Conservation (phyloP, 2,888 invertebrate species). For the Camptogramma bilineatum region DNA sequence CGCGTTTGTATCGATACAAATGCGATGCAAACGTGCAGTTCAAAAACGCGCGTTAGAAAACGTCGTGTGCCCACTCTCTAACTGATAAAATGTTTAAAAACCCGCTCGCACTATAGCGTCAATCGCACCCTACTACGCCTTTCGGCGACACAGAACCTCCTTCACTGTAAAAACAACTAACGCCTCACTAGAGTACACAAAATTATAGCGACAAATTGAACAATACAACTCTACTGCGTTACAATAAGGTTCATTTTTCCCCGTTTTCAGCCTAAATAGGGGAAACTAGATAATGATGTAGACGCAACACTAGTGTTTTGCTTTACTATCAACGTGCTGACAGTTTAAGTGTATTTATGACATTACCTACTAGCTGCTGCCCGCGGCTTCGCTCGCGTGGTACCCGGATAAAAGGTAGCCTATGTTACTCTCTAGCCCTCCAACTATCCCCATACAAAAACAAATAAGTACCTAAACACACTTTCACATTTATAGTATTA, state of each 20-base stretch:
- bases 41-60: too few species aligned
- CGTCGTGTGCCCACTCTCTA: too few species aligned
- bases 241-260: slow-evolving; percentile 31
- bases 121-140: slow-evolving; percentile 29
- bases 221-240: slow-evolving; percentile 31
- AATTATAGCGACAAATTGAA: slow-evolving; percentile 41
- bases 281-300: slow-evolving; percentile 67
- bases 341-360: background rate
- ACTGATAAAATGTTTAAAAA: slow-evolving; percentile 2
- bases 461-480: too few species aligned
- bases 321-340: slow-evolving; percentile 46
- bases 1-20: too few species aligned
- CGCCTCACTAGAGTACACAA: slow-evolving; percentile 55
- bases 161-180: slow-evolving; percentile 64
- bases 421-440: too few species aligned
- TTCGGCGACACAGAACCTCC: slow-evolving; percentile 54
- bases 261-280: slow-evolving; percentile 45
- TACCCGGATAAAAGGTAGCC: too few species aligned
- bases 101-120: slow-evolving; percentile 21
- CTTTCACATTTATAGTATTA: too few species aligned
- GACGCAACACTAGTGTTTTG: slow-evolving; percentile 60
- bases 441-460: too few species aligned
- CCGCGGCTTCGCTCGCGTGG: too few species aligned
- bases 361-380: too few species aligned
- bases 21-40: too few species aligned